Evolutionary conservation across 2,113 vertebrate genomes (phyloP).

Genomic region (Etheostoma cragini): DNA sequence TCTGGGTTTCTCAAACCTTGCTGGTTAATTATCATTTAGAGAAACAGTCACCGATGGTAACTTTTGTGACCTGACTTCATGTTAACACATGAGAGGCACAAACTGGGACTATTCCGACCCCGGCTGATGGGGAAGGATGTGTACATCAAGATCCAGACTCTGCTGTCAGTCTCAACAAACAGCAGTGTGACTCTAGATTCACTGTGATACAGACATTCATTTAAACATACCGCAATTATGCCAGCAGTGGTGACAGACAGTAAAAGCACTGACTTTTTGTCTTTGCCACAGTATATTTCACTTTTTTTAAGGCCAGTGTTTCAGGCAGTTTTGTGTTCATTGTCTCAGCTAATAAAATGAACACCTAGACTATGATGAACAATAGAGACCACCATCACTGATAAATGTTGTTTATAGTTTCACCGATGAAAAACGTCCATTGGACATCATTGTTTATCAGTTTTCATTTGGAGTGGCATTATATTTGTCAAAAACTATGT

Average conservation of each 20-base stretch:
- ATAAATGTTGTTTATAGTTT: not conserved
- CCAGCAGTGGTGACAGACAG: not conserved
- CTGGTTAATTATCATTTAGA: not conserved
- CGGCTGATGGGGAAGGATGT: not conserved
- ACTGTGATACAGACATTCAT: conserved; percentile 11
- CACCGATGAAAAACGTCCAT: not conserved
- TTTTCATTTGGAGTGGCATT: not conserved
- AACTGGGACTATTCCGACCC: not conserved
- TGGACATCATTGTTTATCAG: not conserved
- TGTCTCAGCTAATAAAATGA: not conserved
- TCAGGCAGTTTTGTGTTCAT: not conserved
- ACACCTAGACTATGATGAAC: not conserved
- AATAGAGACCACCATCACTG: not conserved
- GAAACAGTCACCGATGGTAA: not conserved
- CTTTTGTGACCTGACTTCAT: not conserved
- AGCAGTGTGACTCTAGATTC: conserved; percentile 24
- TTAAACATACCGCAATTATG: conserved; percentile 1
- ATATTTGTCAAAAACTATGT: not conserved
- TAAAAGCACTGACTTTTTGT: not conserved
- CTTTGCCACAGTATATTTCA: not conserved
- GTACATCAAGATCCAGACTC: not conserved
- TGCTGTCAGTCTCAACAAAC: conserved; percentile 17
- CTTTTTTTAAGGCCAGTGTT: not conserved
- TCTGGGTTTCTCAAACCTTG: not conserved
- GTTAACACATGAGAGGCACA: not conserved